Evolutionary conservation across 2,113 vertebrate species (phyloP), one percentile per base, ranked within the genome.

Genomic region (Amphiprion ocellaris): DNA sequence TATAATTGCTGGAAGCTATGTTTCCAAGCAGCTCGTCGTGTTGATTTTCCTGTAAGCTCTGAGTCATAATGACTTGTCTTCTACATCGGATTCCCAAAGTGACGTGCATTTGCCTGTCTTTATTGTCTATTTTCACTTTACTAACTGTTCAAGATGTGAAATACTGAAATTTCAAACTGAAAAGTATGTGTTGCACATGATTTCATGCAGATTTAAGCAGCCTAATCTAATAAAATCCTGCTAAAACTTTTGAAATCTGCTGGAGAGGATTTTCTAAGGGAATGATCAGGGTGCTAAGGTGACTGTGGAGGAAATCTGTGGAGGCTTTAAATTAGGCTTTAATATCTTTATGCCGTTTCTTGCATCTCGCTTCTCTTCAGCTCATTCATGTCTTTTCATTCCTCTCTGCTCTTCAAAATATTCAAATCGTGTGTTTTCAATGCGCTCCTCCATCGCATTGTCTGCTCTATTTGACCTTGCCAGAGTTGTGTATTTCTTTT

Each of bases 271-370:
- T 67, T 75, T 47, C 24, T 26, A 26, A 24, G 50, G 67, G 49
- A 50, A 41, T 21, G n/a, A 67, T 67, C 47, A 28, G 23, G 21
- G 23, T 58, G 52, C 60, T 50, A 56, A 71, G 56, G 47, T 46
- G 64, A 56, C 30, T 4, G 39, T 21, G 16, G 21, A 16, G 39
- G 11, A 67, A 69, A 17, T 52, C 55, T 53, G 4, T 14, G 15
- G 67, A 69, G 11, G 72, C 47, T 79, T 79, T 86, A 59, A 21
- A 83, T 54, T 62, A 83, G 62, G 17, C 65, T 74, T 61, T 70
- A 53, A 54, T 55, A 0, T 74, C 55, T 67, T 50, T 50, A 5
- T 63, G 30, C 77, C 69, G 23, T 50, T 68, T 72, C 55, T 7
- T 56, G 60, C 69, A 50, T 59, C 6, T 39, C 9, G 7, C 33